Evolutionary conservation across 2,113 vertebrate genomes (phyloP), one percentile per base, ranked within the genome.

Genomic region (Cololabis saira): DNA sequence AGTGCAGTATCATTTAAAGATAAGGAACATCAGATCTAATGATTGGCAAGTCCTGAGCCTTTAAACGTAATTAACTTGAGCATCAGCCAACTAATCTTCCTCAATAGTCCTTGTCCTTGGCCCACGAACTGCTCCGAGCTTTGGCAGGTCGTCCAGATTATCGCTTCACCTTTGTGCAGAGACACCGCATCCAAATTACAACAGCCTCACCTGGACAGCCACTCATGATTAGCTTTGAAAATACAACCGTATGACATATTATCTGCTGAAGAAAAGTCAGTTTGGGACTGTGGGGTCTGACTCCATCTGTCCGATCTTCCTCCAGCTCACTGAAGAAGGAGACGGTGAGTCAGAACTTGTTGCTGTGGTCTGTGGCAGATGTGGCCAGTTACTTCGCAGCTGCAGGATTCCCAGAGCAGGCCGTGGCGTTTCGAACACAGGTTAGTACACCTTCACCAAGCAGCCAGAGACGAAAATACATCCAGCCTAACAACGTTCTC

Each of bases 371-470:
- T 0, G 95, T 96, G 74, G 91, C 92, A 60, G 96, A 97, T 2
- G 96, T 97, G 61, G 95, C 93, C 43, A 93, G 93, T 62, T 97
- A 97, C 87, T 95, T 97, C 84, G 94, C 93, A 0, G 91, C 94
- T 47, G 96, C 93, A 1, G 96, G 96, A 21, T 97, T 96, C 67
- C 94, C 95, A 0, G 96, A 97, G 78, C 95, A 97, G 83, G 95
- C 96, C 0, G 67, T 92, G 12, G 96, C 96, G 18, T 97, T 97
- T 79, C 91, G 93, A 74, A 91, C 93, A 18, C 96, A 97, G 92
- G 96, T 96, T 62, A 70, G 87, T 82, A 61, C 66, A 71, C 51
- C 14, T 4, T n/a, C 0, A 18, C 45, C 24, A 12, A 48, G 0
- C 44, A 18, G 45, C 67, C 57, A 68, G 33, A 43, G 49, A 83